Evolutionary conservation across 2,113 vertebrate species (phyloP).

Genomic region (Cephalopholis sonnerati): DNA sequence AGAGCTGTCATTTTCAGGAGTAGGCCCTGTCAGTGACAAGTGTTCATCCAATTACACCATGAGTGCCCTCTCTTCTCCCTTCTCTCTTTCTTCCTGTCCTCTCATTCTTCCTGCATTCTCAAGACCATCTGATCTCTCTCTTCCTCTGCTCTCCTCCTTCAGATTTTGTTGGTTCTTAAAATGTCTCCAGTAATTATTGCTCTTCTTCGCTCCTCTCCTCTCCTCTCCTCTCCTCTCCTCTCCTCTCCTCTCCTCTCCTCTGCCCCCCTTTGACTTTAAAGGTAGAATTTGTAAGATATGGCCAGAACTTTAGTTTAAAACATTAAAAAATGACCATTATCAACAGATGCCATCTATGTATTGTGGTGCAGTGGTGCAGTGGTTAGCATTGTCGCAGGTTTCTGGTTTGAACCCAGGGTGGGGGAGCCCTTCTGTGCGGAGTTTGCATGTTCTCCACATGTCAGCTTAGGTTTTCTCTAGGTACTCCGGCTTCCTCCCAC

Average conservation of each 20-base stretch:
- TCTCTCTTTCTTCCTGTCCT: slow-evolving; percentile 33
- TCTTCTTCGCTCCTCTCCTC: background rate
- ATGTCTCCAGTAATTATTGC: slow-evolving; percentile 41
- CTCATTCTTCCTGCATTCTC: slow-evolving; percentile 22
- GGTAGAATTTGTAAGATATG: background rate
- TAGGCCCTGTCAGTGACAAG: slow-evolving; percentile 63
- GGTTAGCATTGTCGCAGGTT: no score
- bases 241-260: background rate
- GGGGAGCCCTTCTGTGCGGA: no score
- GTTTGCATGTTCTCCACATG: no score
- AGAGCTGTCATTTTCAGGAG: slow-evolving; percentile 74
- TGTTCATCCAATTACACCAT: slow-evolving; percentile 72
- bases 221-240: background rate
- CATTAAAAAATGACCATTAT: background rate
- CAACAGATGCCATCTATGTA: background rate
- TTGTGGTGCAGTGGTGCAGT: background rate
- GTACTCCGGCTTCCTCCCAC: no score
- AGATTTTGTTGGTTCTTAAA: slow-evolving; percentile 37
- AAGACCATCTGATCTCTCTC: slow-evolving; percentile 53
- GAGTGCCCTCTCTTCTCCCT: slow-evolving; percentile 49
- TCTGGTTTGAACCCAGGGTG: no score
- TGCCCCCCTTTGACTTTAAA: background rate
- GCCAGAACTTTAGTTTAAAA: background rate
- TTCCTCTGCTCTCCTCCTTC: slow-evolving; percentile 26
- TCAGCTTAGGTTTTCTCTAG: no score